phyloP scores from a whole-genome alignment of 1,140 invertebrate species.

The Lordiphosa collinella region DNA sequence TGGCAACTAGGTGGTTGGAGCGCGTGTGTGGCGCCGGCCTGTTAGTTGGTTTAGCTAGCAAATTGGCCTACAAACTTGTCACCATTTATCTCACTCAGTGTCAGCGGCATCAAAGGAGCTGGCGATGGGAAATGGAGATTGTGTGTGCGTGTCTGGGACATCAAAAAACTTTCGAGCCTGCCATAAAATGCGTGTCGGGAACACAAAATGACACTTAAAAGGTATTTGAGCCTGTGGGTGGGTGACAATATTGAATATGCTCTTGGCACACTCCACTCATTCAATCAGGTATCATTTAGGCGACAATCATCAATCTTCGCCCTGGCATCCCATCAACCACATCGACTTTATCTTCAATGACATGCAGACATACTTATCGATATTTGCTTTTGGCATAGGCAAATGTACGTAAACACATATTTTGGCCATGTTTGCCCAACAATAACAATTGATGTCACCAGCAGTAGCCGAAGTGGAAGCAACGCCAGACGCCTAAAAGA shows the following conservation, averaged over 20 bases:
- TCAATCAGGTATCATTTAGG: constrained; percentile 73
- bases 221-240: constrained; percentile 1
- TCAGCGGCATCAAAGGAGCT: constrained; percentile 41
- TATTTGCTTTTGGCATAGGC: constrained; percentile 42
- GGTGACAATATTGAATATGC: constrained; percentile 36
- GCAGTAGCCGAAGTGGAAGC: constrained; percentile 10
- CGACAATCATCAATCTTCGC: constrained; percentile 65
- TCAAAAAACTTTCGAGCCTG: constrained; percentile 49
- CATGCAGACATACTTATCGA: constrained; percentile 54
- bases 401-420: constrained; percentile 45
- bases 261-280: constrained; percentile 31
- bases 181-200: constrained; percentile 69
- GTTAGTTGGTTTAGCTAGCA: constrained; percentile 60
- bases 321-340: background rate
- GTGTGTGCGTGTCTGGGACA: constrained; percentile 28
- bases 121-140: background rate
- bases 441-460: constrained; percentile 72
- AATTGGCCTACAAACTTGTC: constrained; percentile 77
- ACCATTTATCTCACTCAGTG: constrained; percentile 74
- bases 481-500: constrained; percentile 19
- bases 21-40: constrained; percentile 34
- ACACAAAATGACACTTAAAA: constrained; percentile 75
- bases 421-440: constrained; percentile 61
- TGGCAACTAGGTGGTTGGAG: constrained; percentile 4
- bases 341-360: constrained; percentile 55